Evolutionary conservation across 35 echinoderm and acorn worm genomes (phyloP).

Genomic region (Eucidaris tribuloides): DNA sequence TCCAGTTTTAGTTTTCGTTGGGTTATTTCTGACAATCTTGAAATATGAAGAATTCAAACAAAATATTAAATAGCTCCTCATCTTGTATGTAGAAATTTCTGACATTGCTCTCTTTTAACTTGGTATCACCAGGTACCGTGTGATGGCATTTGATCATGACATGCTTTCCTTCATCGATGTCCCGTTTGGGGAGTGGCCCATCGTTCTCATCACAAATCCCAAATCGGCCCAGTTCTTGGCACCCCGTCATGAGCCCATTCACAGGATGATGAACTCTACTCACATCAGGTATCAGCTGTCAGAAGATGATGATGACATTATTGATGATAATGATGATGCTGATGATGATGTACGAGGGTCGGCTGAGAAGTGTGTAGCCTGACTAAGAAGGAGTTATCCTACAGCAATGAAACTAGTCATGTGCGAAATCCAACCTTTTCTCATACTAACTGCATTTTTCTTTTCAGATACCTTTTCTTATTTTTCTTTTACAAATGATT

Average conservation of each 20-base stretch:
- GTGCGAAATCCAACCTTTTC: neutral
- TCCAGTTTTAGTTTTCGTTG: neutral
- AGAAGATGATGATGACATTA: neutral
- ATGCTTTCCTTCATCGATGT: conserved; percentile 91
- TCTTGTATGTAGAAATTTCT: neutral
- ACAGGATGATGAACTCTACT: conserved; percentile 82
- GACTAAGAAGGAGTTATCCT: no score
- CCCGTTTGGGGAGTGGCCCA: conserved; percentile 87
- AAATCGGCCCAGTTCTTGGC: conserved; percentile 80
- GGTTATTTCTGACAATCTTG: neutral
- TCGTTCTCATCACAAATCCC: conserved; percentile 95
- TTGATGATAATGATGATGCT: neutral
- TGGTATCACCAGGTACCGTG: conserved; percentile 69
- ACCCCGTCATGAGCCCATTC: conserved; percentile 78
- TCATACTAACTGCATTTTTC: neutral
- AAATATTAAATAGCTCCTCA: neutral
- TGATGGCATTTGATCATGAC: conserved; percentile 97
- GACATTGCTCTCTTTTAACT: neutral
- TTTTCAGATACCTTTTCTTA: neutral
- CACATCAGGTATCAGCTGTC: conserved; percentile 66
- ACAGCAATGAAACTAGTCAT: neutral
- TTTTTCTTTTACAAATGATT: neutral
- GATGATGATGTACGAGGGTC: neutral
- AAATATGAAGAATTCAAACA: neutral
- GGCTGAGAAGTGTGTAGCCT: no score